A percentile compares a stretch with the other conserved stretches of the same genome.
Conservation (phyloP, 2,888 invertebrate genomes). For the Halocaridina rubra region DNA sequence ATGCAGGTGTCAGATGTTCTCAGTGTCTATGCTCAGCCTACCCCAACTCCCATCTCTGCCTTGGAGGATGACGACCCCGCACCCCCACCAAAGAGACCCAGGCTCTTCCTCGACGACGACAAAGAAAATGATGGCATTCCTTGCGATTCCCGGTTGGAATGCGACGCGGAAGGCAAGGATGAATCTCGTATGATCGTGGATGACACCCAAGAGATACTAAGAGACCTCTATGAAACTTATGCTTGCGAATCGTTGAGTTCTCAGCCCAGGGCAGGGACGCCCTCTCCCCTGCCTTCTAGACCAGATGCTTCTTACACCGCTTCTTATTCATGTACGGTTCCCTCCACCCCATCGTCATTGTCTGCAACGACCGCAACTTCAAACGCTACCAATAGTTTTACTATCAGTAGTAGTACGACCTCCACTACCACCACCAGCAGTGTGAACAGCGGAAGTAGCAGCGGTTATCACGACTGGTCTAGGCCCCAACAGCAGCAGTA, state of each 20-base stretch:
- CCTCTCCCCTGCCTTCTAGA: conserved; percentile 41
- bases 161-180: conserved; percentile 39
- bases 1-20: conserved; percentile 64
- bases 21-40: conserved; percentile 63
- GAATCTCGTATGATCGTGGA: conserved; percentile 32
- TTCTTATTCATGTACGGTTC: conserved; percentile 22
- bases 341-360: conserved; percentile 34
- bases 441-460: conserved; percentile 7
- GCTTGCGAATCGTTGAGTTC: conserved; percentile 28
- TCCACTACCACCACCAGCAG: conserved; percentile 9
- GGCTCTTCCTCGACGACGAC: conserved; percentile 53
- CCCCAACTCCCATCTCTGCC: conserved; percentile 62
- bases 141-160: conserved; percentile 36
- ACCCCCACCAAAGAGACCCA: conserved; percentile 60
- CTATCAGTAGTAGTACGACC: not conserved
- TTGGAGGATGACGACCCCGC: conserved; percentile 68
- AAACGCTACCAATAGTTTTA: conserved; percentile 21
- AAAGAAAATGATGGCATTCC: conserved; percentile 66
- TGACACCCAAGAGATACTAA: conserved; percentile 54
- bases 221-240: conserved; percentile 54
- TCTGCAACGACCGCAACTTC: conserved; percentile 23
- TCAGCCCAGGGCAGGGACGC: conserved; percentile 26
- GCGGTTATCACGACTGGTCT: conserved; percentile 50
- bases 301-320: conserved; percentile 42
- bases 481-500: conserved; percentile 66